Evolutionary conservation across 64 coral and sea anemone species (phyloP), one percentile per base, ranked within the genome.

Genomic region (Orbicella faveolata): DNA sequence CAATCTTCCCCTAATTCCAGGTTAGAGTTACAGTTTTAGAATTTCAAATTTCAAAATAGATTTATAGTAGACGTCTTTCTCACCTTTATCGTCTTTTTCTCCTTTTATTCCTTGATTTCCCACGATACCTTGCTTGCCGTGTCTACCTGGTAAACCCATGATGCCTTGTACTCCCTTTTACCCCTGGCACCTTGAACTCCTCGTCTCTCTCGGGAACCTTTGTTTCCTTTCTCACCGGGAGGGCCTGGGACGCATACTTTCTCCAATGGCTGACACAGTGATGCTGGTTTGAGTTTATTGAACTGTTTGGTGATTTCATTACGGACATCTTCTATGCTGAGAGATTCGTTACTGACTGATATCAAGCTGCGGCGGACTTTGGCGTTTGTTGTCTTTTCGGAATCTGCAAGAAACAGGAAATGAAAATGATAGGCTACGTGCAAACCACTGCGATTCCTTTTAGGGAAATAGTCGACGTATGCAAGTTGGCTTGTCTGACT

Each of bases 121-220:
- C 65, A 52, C 81, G 15, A 82, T 73, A 4, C 91, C 91, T 88
- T 76, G 91, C 66, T 88, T 93, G 13, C 85, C 91, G 6, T 93
- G 53, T 62, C 59, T 87, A 10, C 91, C 90, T 74, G 76, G 75
- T 25, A 75, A 83, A 35, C 90, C 90, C 65, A 80, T 70, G 14
- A 53, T 26, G 7, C 91, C 91, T 88, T 83, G 75, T 2, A 1
- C 1, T 3, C 91, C 91, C 36, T 48, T 88, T 26, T 79, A 34
- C 90, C 90, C 86, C 61, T 67, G 25, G 51, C 26, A 34, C 90
- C 90, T 34, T 48, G 48, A 18, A 0, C 2, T 75, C 91, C 91
- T 81, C 85, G 66, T 44, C 19, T 81, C 41, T 78, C 91, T 72
- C 91, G 39, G 15, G 64, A 13, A 34, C 91, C 91, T 89, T 77